Evolutionary conservation across 2,113 vertebrate species (phyloP), one percentile per base, ranked within the genome.

Genomic region (Coturnix japonica): DNA sequence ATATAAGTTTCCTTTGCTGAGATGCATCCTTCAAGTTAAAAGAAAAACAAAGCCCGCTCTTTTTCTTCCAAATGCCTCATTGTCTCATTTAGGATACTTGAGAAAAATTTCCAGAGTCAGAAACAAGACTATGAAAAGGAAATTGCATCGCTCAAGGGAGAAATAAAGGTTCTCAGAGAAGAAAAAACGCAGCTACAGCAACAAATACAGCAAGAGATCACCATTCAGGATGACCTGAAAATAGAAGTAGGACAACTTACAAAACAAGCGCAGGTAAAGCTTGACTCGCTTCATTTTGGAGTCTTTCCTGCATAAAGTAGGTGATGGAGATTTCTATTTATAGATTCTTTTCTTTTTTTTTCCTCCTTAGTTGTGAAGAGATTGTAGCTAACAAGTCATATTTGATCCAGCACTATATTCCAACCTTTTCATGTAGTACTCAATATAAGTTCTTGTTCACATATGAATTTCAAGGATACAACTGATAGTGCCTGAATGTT

Each of bases 71-170:
- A 53, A 33, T 17, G 26, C 51, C 51, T 53, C 51, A 0, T 78
- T 92, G 7, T 85, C 75, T 76, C 89, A 33, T 66, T 22, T 87
- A 99, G 99, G 79, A 97, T 98, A 64, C 98, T 98, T 49, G 99
- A 99, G 96, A 99, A 99, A 94, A 98, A 97, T 81, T 97, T 97
- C 84, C 98, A 98, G 59, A 98, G 98, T 78, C 98, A 98, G 96
- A 98, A 96, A 25, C 97, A 98, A 69, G 98, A 98, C 83, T 98
- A 98, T 46, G 98, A 99, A 78, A 98, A 97, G 39, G 98, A 98
- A 89, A 97, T 98, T 71, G 96, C 93, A 43, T 70, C 71, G 25
- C 96, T 99, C 56, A 98, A 97, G 88, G 98, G 97, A 83, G 98
- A 99, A 95, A 97, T 98, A 39, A 97, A 97, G 76, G 74, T 81